phyloP scores from a whole-genome alignment of 2,888 invertebrate species.

The Cheiracanthium punctorium region DNA sequence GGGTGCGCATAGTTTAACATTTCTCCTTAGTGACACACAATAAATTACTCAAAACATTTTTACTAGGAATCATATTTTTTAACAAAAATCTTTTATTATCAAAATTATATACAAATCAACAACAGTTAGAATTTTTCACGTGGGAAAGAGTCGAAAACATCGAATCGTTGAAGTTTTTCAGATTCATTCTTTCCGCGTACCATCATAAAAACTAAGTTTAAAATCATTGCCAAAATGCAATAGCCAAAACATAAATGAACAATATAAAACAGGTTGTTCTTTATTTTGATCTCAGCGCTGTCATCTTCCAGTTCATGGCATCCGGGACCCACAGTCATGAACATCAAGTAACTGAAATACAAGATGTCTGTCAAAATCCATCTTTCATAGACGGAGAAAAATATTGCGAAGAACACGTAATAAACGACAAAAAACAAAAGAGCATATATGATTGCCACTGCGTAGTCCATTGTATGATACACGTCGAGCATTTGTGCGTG shows the following conservation, averaged over 20 bases:
- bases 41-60: too few relatives aligned
- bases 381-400: not conserved
- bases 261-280: slow-evolving; percentile 17
- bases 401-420: slow-evolving; percentile 31
- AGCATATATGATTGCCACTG: slow-evolving; percentile 39
- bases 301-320: slow-evolving; percentile 29
- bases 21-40: too few relatives aligned
- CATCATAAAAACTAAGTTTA: slow-evolving; percentile 25
- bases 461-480: slow-evolving; percentile 5
- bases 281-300: slow-evolving; percentile 8
- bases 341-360: slow-evolving; percentile 60
- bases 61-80: too few relatives aligned
- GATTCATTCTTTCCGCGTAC: not conserved
- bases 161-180: not conserved
- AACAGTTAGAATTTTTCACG: not conserved
- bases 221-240: slow-evolving; percentile 51
- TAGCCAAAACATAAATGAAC: slow-evolving; percentile 33
- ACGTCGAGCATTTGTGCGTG: not conserved
- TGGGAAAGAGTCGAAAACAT: not conserved
- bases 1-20: too few relatives aligned
- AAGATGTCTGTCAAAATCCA: slow-evolving; percentile 31
- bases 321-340: slow-evolving; percentile 45
- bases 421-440: slow-evolving; percentile 43
- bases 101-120: not conserved
- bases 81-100: not conserved